phyloP scores from a whole-genome alignment of 2,888 invertebrate genomes.

The Melinopterus prodromus region DNA sequence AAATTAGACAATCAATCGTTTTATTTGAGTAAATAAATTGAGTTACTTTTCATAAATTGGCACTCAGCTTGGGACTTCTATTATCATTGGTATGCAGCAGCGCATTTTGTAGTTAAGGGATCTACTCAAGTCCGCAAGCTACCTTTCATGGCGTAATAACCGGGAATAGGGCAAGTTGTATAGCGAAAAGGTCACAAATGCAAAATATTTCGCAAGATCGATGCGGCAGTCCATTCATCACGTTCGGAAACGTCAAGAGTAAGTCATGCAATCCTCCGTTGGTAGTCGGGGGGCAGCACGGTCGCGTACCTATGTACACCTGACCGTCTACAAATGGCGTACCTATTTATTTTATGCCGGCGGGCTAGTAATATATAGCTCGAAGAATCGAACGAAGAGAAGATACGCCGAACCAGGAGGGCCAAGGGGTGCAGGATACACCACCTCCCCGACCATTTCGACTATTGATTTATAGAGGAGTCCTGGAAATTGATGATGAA shows the following conservation, averaged over 20 bases:
- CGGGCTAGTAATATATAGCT: slow-evolving; percentile 28
- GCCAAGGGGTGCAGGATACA: neutral
- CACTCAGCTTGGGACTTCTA: no score
- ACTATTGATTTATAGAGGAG: neutral
- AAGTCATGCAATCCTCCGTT: slow-evolving; percentile 30
- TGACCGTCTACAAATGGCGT: slow-evolving; percentile 31
- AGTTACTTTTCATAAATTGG: no score
- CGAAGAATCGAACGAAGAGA: slow-evolving; percentile 24
- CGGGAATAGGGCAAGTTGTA: slow-evolving; percentile 10
- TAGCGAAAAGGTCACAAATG: slow-evolving; percentile 16
- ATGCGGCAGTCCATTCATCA: slow-evolving; percentile 34
- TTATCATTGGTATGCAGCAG: no score
- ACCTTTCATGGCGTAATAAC: neutral
- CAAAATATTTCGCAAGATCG: slow-evolving; percentile 20
- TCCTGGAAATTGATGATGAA: neutral
- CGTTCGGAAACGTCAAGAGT: slow-evolving; percentile 34
- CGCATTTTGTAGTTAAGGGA: neutral
- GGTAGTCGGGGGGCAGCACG: slow-evolving; percentile 26
- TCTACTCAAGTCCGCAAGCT: neutral
- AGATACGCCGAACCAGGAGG: slow-evolving; percentile 9
- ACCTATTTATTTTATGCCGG: slow-evolving; percentile 31
- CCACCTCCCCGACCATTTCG: neutral
- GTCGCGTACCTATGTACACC: slow-evolving; percentile 7
- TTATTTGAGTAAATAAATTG: no score
- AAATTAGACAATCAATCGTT: no score